Conservation (phyloP, 2,797 vertebrate species). For the Semotilus atromaculatus region DNA sequence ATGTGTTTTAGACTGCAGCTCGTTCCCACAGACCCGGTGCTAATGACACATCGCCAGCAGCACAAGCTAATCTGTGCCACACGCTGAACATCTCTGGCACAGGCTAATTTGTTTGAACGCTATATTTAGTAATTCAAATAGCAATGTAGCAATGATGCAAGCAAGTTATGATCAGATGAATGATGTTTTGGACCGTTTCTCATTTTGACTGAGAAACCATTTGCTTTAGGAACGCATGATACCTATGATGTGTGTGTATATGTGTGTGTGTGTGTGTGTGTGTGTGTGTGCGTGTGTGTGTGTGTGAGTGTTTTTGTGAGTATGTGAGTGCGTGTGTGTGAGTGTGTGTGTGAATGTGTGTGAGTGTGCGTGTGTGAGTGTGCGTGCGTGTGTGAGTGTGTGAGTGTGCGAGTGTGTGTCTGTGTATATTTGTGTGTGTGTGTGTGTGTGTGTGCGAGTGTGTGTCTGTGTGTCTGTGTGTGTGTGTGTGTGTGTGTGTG, state of each 20-base stretch:
- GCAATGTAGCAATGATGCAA: background rate
- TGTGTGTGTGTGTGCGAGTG: no score
- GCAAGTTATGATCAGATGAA: background rate
- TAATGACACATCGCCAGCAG: slow-evolving; percentile 56
- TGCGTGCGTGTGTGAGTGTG: no score
- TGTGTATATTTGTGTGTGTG: no score
- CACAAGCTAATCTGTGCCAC: slow-evolving; percentile 42
- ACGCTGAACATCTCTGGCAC: slow-evolving; percentile 8
- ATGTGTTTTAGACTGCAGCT: slow-evolving; percentile 47
- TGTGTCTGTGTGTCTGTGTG: no score
- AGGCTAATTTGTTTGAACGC: slow-evolving; percentile 40
- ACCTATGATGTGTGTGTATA: background rate
- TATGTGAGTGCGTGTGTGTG: no score
- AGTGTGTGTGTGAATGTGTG: no score
- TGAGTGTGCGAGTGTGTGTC: no score
- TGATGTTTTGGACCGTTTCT: background rate
- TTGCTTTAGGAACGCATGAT: background rate
- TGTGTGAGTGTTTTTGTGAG: no score
- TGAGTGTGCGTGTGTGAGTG: no score
- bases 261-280: slow-evolving; percentile 18
- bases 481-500: no score
- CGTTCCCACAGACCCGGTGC: slow-evolving; percentile 50
- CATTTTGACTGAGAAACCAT: background rate
- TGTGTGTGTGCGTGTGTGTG: background rate
- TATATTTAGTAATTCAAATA: slow-evolving; percentile 46